Evolutionary conservation across 2,888 invertebrate genomes (phyloP), one percentile per base, ranked within the genome.

Genomic region (Heliconius aoede): DNA sequence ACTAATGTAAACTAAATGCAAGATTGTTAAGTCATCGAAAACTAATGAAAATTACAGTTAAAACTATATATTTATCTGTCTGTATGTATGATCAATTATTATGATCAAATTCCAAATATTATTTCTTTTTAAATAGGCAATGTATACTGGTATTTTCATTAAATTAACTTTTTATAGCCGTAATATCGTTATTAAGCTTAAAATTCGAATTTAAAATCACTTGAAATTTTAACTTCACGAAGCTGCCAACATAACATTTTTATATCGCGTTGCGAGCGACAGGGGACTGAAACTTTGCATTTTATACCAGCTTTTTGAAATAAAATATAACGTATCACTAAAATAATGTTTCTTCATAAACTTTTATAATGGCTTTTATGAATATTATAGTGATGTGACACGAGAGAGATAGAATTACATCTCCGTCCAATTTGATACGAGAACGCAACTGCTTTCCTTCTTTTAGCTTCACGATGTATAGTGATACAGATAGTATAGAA

Each of bases 271-370:
- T 24, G 40, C 65, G 60, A 61, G 74, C 60, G 58, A 36, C 74
- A 18, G 24, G 69, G 69, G 74, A 65, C 46, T 3, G 61, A 40
- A 51, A 71, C 8, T 69, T 75, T 69, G 69, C 74, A 62, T 62
- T 75, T 62, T 75, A 69, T 71, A 46, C 28, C 46, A 21, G 32
- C 5, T 68, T 68, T 68, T 46, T 51, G 18, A 75, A 71, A 75
- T 62, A 30, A 46, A 51, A 51, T 30, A 62, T 75, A 75, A 62
- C 32, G 46, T 68, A 40, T 67, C 28, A 3, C 40, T n/a, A 60
- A n/a, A 30, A 40, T 68, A 58, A 68, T 46, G 40, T 61, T 68
- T 74, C 61, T 68, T 61, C 15, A 15, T 55, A 69, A 28, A 69
- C 9, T 32, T 69, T 32, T 32, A 30, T 21, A 13, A 68, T 51